A percentile compares a stretch with the other conserved stretches of the same genome.
Evolutionary conservation across 2,113 vertebrate species (phyloP).

Genomic region (Turnix velox): DNA sequence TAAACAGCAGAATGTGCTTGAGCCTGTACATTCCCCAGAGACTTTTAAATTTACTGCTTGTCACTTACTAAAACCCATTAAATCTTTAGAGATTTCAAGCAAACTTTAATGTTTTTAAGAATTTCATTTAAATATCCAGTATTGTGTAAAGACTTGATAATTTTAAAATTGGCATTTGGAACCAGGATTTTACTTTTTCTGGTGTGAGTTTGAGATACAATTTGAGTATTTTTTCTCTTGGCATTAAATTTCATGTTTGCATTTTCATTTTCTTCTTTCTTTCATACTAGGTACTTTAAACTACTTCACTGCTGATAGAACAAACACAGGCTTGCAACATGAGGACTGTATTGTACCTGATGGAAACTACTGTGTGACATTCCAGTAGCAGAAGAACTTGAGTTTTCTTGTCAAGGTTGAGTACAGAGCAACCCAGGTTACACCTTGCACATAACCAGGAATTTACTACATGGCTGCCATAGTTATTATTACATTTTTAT

Average conservation of each 20-base stretch:
- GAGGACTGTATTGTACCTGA: neutral
- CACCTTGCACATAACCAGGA: neutral
- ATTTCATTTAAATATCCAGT: neutral
- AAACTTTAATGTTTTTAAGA: neutral
- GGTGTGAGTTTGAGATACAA: neutral
- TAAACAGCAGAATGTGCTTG: neutral
- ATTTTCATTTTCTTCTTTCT: neutral
- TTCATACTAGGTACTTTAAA: neutral
- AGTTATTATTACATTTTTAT: neutral
- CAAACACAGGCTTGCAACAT: neutral
- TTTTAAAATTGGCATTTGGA: neutral
- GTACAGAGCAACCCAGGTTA: neutral
- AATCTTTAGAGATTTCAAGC: neutral
- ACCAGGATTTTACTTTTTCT: neutral
- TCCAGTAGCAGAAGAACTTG: neutral
- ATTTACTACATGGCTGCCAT: neutral
- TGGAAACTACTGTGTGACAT: neutral
- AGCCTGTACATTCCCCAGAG: neutral
- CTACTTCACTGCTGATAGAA: neutral
- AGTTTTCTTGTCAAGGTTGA: neutral
- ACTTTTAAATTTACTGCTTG: neutral
- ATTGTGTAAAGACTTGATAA: neutral
- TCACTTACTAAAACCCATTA: neutral
- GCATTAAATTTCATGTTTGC: neutral
- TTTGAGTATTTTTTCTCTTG: neutral